Base-by-base conservation (phyloP, 1,140 invertebrate species). In the Nasonia longicornis region DNA sequence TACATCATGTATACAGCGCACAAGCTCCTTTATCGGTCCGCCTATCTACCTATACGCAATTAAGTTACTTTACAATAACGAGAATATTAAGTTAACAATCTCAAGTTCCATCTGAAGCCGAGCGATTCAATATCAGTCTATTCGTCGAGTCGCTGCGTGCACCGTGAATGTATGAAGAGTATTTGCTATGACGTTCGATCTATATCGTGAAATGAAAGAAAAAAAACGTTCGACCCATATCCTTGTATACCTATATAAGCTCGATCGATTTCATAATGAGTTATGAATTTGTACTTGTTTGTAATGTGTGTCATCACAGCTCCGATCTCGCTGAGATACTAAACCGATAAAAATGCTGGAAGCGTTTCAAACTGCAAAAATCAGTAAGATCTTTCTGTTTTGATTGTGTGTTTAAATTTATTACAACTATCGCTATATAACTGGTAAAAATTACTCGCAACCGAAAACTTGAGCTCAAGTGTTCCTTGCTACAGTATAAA, bases 281-380 rank as follows among this genome's bases (percentile, higher is more conserved):
- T 42, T 80, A 7, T 69, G 29, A 35, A 81, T 70, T 81, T 81
- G 79, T 76, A 81, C 73, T 76, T 66, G 69, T 45, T n/a, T 67
- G 66, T 16, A 8, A 14, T 52, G 67, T 20, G 16, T 70, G 31
- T 31, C 16, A 70, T 48, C 45, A 14, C 45, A 48, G 12, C 12
- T 48, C 3, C 45, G 12, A 48, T 48, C 45, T 48, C 11, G 45
- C 14, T 10, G 45, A 35, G 2, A 48, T 48, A 48, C 2, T 75
- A 63, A n/a, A 42, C 7, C 45, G 11, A 69, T 70, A 67, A 79
- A 75, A 80, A 69, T 80, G 58, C 70, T 74, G 71, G 71, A 75
- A 80, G 71, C 48, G 48, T 69, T 67, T 80, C 38, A 80, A 80
- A 75, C 63, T 45, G 38, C 66, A 2, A 72, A 38, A 64, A 7